Evolutionary conservation across 2,113 vertebrate species (phyloP).

Genomic region (Anhinga anhinga): DNA sequence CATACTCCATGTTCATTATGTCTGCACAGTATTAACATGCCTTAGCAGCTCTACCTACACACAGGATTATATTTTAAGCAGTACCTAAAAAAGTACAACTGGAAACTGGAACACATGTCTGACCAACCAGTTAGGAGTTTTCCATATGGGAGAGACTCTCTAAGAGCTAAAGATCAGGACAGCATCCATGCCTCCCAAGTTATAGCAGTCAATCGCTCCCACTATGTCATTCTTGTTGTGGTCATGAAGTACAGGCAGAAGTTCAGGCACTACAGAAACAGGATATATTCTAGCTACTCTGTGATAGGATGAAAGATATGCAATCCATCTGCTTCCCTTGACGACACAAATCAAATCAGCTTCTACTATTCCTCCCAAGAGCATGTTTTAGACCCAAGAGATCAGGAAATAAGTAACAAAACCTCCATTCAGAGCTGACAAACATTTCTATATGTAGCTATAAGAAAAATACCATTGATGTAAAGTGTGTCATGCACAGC

Average conservation of each 20-base stretch:
- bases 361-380: not conserved
- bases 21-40: not conserved
- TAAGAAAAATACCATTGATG: not conserved
- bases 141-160: rapidly evolving
- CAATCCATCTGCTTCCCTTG: not conserved
- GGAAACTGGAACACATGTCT: not conserved
- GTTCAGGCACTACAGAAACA: not conserved
- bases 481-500: not conserved
- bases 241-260: not conserved
- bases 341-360: not conserved
- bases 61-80: not conserved
- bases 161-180: not conserved
- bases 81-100: not conserved
- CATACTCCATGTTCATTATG: not conserved
- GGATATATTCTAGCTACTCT: not conserved
- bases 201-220: not conserved
- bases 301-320: not conserved
- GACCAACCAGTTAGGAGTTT: not conserved
- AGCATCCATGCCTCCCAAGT: not conserved
- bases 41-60: not conserved
- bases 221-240: not conserved
- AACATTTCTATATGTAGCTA: not conserved
- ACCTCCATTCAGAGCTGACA: not conserved
- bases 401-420: not conserved
- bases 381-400: not conserved